Conservation (phyloP, 2,113 vertebrate species). For the Xiphophorus maculatus region DNA sequence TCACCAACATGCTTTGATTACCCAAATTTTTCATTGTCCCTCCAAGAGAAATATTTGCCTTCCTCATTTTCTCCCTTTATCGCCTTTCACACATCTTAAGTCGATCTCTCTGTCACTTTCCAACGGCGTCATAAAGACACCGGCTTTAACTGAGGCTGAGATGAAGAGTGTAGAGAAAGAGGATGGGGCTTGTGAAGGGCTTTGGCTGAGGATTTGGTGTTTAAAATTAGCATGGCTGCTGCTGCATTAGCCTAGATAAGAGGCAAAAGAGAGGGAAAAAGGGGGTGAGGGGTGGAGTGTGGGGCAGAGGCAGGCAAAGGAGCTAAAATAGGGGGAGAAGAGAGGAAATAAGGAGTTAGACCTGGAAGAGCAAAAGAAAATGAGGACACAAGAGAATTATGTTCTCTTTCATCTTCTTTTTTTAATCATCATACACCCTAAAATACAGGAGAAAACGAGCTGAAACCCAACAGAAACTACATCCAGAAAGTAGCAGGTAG, state of each 20-base stretch:
- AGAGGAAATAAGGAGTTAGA: constrained; percentile 34
- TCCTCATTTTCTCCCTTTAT: constrained; percentile 6
- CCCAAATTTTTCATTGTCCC: too few species aligned
- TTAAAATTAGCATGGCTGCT: constrained; percentile 74
- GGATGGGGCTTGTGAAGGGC: constrained; percentile 46
- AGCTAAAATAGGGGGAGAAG: constrained; percentile 46
- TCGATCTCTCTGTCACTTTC: constrained; percentile 1
- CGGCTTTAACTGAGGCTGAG: constrained; percentile 36
- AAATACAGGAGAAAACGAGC: not conserved
- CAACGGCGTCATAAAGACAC: constrained; percentile 27
- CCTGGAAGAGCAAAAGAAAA: constrained; percentile 33
- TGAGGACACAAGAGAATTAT: not conserved
- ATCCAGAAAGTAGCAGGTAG: not conserved
- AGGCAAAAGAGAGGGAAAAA: constrained; percentile 34
- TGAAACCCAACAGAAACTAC: not conserved
- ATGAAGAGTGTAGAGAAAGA: constrained; percentile 52
- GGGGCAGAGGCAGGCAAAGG: constrained; percentile 40
- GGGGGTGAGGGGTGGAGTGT: constrained; percentile 14
- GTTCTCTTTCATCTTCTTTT: constrained; percentile 2
- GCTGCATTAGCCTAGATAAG: constrained; percentile 79
- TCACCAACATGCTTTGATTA: too few species aligned
- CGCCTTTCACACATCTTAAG: constrained; percentile 1
- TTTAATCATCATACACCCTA: not conserved
- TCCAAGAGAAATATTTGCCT: not conserved
- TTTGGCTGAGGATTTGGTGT: constrained; percentile 73